phyloP scores from a whole-genome alignment of 1,140 invertebrate genomes.

The Aphelenchoides fujianensis region DNA sequence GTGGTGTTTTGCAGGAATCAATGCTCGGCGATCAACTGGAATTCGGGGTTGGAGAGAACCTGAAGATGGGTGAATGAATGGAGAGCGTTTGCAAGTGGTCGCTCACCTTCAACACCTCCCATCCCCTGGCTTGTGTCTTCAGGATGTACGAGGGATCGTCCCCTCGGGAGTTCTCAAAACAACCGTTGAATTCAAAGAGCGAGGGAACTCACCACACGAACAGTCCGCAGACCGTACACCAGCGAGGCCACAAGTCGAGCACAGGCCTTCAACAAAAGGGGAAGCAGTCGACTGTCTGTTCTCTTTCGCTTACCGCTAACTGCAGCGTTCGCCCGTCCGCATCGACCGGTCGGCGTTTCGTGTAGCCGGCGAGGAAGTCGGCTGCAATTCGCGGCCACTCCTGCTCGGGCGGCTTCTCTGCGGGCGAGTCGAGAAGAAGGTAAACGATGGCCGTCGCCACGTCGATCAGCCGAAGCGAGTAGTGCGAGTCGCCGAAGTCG shows the following conservation, averaged over 20 bases:
- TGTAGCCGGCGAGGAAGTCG: neutral
- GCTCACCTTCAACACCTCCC: conserved; percentile 16
- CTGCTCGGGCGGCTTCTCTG: neutral
- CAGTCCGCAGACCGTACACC: conserved; percentile 16
- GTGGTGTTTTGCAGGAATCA: too few relatives aligned
- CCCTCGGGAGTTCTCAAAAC: conserved; percentile 7
- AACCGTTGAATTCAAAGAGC: too few relatives aligned
- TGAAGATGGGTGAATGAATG: too few relatives aligned
- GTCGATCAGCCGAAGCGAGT: conserved; percentile 15
- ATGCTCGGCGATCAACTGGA: too few relatives aligned
- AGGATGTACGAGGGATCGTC: conserved; percentile 19
- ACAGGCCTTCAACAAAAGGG: neutral
- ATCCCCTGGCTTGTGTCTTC: conserved; percentile 8
- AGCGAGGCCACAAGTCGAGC: conserved; percentile 13
- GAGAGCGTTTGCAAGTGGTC: too few relatives aligned
- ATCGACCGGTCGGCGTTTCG: conserved; percentile 1
- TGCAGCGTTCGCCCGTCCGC: too few relatives aligned
- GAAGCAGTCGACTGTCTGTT: neutral
- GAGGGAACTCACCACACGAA: too few relatives aligned
- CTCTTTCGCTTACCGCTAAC: too few relatives aligned
- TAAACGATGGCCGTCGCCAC: conserved; percentile 9
- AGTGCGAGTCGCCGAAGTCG: conserved; percentile 25
- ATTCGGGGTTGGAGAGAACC: too few relatives aligned
- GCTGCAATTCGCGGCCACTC: neutral
- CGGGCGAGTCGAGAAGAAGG: neutral